A percentile compares a stretch with the other conserved stretches of the same genome.
Evolutionary conservation across 37 sponge, comb jelly and placozoan species (phyloP).

Genomic region (Bolinopsis microptera): DNA sequence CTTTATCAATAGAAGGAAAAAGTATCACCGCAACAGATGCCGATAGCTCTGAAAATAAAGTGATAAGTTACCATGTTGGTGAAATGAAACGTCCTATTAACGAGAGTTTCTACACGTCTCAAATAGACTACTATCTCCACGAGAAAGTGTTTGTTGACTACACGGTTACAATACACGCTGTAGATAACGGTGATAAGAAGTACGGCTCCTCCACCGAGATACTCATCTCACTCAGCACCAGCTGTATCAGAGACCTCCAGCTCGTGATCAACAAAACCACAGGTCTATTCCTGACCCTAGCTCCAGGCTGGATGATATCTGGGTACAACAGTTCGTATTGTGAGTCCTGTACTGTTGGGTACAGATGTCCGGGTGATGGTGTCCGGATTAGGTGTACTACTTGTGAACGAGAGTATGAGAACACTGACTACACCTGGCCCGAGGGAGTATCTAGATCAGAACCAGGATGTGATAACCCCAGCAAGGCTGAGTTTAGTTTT

Average conservation of each 20-base stretch:
- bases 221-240: background rate
- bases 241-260: background rate
- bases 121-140: background rate
- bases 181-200: background rate
- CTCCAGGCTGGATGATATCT: slow-evolving; percentile 41
- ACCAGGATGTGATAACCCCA: background rate
- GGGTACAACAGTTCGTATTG: background rate
- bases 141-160: background rate
- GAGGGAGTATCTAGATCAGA: background rate
- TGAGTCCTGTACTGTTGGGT: slow-evolving; percentile 41
- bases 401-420: slow-evolving; percentile 7
- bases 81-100: background rate
- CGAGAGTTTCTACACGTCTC: background rate
- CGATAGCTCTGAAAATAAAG: background rate
- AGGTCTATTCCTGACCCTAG: background rate
- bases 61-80: background rate
- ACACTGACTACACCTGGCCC: background rate
- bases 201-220: slow-evolving; percentile 9
- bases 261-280: background rate
- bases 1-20: slow-evolving; percentile 25
- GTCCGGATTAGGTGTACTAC: slow-evolving; percentile 17
- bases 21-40: background rate
- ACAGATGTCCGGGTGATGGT: slow-evolving; percentile 30
- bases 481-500: slow-evolving; percentile 22
- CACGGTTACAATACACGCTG: background rate